Base-by-base conservation (phyloP, 2,888 invertebrate genomes). In the Rhingia rostrata region DNA sequence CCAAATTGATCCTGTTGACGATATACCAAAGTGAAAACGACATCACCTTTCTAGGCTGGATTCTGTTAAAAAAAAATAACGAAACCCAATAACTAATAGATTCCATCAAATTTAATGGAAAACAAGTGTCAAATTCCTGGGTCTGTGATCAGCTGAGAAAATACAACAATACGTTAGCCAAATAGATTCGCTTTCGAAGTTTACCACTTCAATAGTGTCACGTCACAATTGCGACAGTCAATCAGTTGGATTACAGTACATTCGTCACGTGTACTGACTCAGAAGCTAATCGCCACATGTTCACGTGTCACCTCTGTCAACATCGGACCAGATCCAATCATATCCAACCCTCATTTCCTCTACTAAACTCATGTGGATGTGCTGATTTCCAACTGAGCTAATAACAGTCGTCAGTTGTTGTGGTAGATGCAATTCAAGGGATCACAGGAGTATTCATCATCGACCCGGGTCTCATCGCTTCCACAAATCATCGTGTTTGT, bases 381-480 rank as follows among this genome's bases (percentile, higher is more conserved):
- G 22, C 45, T 60, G 70, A 70, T 75, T 56, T 82, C 64, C 70
- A 70, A 64, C 81, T 66, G 81, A 41, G 81, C 75, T 82, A 70
- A 82, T 82, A 53, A 51, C 56, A 45, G 56, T 5, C 45, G 22
- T 58, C 56, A 45, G 56, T 5, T 47, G 22, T 30, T 73, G 9
- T 56, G 32, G 37, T 43, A 30, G 35, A 37, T 41, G 30, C n/a
- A 12, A 9, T 30, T 51, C 22, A 2, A 39, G n/a, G 39, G 4
- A 14, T 47, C 39, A 14, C 43, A 49, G n/a, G 37, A 12, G 49
- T 37, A 47, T 77, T 82, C 64, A 81, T 75, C 75, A 77, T 35
- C 56, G 64, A 60, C 70, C 70, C 81, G 64, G 45, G n/a, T 70
- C 53, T 45, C 70, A 75, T 77, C 61, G 69, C 56, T 56, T 80